Evolutionary conservation across 2,797 vertebrate genomes (phyloP), one percentile per base, ranked within the genome.

Genomic region (Smutsia gigantea): DNA sequence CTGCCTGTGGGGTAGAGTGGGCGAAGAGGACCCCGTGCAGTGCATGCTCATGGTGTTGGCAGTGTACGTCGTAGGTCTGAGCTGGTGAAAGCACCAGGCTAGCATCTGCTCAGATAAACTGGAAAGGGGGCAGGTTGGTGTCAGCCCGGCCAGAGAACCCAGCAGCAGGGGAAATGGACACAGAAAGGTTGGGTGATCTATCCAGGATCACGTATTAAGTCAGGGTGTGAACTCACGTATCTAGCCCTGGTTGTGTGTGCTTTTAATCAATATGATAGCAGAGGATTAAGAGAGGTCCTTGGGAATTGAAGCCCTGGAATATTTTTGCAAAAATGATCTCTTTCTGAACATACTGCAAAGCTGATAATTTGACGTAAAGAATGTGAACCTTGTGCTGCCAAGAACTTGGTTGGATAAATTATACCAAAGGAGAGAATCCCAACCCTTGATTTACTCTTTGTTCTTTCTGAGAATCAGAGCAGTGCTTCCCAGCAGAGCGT

Each of bases 1-100:
- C 1, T 7, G 6, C 37, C n/a, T 39, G 0, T 13, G 27, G 23
- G 37, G 17, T n/a, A 5, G 4, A 1, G 11, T n/a, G 2, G 6
- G 31, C 29, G 34, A 29, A 23, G 42, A 13, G 63, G 63, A 6
- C 29, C 14, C 5, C 9, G 2, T 1, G 17, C 15, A 49, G 39
- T 17, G 1, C 1, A 0, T 0, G 37, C 5, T 39, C 42, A 15
- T 13, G 4, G 7, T 37, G 8, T 55, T 19, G 53, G 21, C 21
- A 1, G 10, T 19, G 7, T 18, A 31, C 34, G 2, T 5, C n/a
- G 19, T 37, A 51, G 57, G 31, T 42, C 37, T 15, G 34, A 1
- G 7, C 23, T 25, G n/a, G 11, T 51, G 19, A 18, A 14, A 63
- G 34, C 7, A 15, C 55, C 5, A 7, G 37, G 42, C 57, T 17